Evolutionary conservation across 2,113 vertebrate genomes (phyloP), one percentile per base, ranked within the genome.

Genomic region (Gymnorhina tibicen): DNA sequence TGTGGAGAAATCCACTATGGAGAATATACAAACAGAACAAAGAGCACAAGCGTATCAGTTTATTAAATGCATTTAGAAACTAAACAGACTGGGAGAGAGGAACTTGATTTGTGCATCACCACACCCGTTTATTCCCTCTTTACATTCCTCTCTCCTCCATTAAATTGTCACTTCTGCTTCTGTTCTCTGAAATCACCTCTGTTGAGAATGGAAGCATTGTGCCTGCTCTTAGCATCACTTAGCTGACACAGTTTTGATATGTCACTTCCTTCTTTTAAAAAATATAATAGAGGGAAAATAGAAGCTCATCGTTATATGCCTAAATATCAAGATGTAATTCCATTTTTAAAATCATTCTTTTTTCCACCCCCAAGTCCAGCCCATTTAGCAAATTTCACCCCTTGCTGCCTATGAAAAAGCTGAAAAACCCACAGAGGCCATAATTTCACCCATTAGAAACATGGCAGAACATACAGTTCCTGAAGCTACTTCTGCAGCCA

Each of bases 1-100:
- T 53, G 32, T 55, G 56, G 63, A 97, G 69, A 96, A 97, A 96
- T 96, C 90, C 69, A 76, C 72, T 63, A 32, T 20, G 41, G 91
- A 95, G 60, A 93, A 94, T 59, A 93, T 76, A 97, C 13, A 92
- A 97, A 95, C 42, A 93, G 89, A 95, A 91, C 39, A 95, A 95
- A 95, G 78, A 91, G 42, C 84, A 88, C 19, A n/a, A 50, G 16
- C 52, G 49, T 81, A 97, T 68, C 93, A 92, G 78, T 93, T 95
- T 74, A 93, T 32, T 84, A 66, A 89, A 91, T 19, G 44, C n/a
- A 85, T 83, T 80, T 69, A 93, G 91, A 84, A 92, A 37, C 19
- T 0, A 0, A 81, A 85, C n/a, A 80, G 64, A 77, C 28, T 1
- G 9, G 58, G 33, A 78, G 21, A 39, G 50, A 81, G 42, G 32